phyloP scores from a whole-genome alignment of 2,797 vertebrate species.

The Hippocampus kuda region DNA sequence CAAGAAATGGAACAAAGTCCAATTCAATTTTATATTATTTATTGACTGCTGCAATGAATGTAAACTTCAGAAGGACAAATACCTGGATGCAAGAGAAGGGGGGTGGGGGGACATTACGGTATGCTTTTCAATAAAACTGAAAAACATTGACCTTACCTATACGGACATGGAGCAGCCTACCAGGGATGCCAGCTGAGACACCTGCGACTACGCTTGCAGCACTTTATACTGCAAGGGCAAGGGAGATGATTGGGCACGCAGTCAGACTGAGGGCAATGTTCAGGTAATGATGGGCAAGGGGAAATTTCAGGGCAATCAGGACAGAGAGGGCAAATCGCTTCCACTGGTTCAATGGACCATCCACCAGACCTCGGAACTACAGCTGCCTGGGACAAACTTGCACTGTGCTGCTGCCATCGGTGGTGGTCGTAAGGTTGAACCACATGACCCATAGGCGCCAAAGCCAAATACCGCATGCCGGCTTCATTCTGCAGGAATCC shows the following conservation, averaged over 20 bases:
- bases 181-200: neutral
- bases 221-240: neutral
- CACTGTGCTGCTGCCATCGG: neutral
- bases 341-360: neutral
- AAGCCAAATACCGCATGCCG: no score
- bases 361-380: no score
- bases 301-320: neutral
- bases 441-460: no score
- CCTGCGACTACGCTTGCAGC: neutral
- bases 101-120: no score
- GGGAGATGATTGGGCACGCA: neutral
- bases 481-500: no score
- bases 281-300: neutral
- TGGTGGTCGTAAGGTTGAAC: no score
- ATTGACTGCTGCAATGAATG: no score
- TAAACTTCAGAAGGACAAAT: no score
- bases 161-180: neutral
- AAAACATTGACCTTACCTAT: neutral
- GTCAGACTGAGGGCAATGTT: neutral
- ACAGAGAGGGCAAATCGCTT: neutral
- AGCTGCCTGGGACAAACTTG: neutral
- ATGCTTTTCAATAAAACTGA: no score
- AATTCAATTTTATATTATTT: no score
- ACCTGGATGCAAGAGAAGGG: no score
- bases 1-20: no score